Conservation (phyloP, 2,888 invertebrate genomes). For the Dascillus cervinus region DNA sequence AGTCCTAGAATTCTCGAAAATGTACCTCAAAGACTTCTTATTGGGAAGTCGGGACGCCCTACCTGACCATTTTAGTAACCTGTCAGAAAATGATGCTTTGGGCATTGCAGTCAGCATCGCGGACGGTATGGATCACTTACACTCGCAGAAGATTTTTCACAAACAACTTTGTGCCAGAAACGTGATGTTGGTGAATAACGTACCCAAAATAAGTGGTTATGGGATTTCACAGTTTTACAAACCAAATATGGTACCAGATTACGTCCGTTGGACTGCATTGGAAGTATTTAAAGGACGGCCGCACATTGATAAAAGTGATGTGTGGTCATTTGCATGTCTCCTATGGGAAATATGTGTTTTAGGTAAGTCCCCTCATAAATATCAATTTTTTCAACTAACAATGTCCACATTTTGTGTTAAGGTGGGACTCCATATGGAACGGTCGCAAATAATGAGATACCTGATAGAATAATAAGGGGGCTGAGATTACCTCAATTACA, state of each 20-base stretch:
- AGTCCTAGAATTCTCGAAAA: conserved; percentile 60
- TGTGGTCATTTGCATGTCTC: conserved; percentile 77
- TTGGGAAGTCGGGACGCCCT: conserved; percentile 52
- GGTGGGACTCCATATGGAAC: conserved; percentile 71
- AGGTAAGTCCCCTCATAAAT: conserved; percentile 43
- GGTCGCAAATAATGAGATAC: conserved; percentile 58
- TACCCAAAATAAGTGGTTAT: conserved; percentile 67
- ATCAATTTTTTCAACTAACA: conserved; percentile 1
- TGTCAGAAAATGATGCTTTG: conserved; percentile 56
- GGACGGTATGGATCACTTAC: conserved; percentile 63
- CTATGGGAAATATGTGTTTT: conserved; percentile 77
- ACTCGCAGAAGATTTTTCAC: conserved; percentile 61
- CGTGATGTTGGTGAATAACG: conserved; percentile 56
- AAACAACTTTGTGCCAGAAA: conserved; percentile 66
- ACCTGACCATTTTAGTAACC: conserved; percentile 44
- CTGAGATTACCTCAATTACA: conserved; percentile 65
- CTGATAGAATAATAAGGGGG: conserved; percentile 60
- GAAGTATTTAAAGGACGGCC: conserved; percentile 67
- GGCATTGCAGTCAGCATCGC: conserved; percentile 61
- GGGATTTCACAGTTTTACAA: conserved; percentile 62
- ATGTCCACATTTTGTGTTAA: no score
- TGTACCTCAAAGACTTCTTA: conserved; percentile 63
- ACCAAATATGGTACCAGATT: conserved; percentile 61
- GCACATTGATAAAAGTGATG: conserved; percentile 64
- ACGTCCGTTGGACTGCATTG: conserved; percentile 71